Percentiles rank a stretch among this genome's conserved stretches.
phyloP scores from a whole-genome alignment of 1,140 invertebrate genomes.

The Scaptodrosophila lebanonensis region DNA sequence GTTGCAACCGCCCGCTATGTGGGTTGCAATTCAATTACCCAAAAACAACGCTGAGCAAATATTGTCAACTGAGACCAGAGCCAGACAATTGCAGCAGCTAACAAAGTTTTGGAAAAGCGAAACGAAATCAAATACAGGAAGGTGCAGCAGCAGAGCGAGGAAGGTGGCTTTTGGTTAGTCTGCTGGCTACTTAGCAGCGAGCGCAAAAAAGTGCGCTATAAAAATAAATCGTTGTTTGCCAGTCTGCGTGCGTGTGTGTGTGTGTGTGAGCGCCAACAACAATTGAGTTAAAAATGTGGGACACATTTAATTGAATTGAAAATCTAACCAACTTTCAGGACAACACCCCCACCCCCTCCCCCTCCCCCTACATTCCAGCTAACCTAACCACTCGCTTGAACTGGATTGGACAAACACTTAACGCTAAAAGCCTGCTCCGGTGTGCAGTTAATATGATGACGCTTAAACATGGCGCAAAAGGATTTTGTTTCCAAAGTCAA shows the following conservation, averaged over 20 bases:
- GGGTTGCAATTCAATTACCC: conserved; percentile 69
- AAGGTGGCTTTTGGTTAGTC: conserved; percentile 35
- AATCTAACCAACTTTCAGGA: conserved; percentile 43
- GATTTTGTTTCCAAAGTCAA: conserved; percentile 64
- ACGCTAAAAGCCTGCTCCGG: background rate
- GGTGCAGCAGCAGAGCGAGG: conserved; percentile 5
- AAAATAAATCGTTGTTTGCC: conserved; percentile 29
- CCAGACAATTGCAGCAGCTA: conserved; percentile 32
- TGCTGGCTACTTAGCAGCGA: conserved; percentile 57
- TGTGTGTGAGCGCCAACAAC: conserved; percentile 38
- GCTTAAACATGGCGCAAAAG: conserved; percentile 62
- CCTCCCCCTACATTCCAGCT: no score
- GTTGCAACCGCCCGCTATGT: conserved; percentile 56
- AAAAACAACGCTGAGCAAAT: conserved; percentile 50
- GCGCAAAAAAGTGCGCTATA: conserved; percentile 41
- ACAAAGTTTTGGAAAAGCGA: conserved; percentile 52
- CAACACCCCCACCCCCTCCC: no score
- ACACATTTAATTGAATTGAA: conserved; percentile 65
- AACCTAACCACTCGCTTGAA: no score
- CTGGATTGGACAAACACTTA: conserved; percentile 22
- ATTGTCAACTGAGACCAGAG: conserved; percentile 54
- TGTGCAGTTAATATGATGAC: conserved; percentile 54
- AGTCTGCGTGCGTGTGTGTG: conserved; percentile 15
- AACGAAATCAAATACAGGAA: conserved; percentile 19
- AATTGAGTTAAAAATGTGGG: conserved; percentile 46